Conservation (phyloP, 2,888 invertebrate genomes). For the Lordiphosa andalusiaca region DNA sequence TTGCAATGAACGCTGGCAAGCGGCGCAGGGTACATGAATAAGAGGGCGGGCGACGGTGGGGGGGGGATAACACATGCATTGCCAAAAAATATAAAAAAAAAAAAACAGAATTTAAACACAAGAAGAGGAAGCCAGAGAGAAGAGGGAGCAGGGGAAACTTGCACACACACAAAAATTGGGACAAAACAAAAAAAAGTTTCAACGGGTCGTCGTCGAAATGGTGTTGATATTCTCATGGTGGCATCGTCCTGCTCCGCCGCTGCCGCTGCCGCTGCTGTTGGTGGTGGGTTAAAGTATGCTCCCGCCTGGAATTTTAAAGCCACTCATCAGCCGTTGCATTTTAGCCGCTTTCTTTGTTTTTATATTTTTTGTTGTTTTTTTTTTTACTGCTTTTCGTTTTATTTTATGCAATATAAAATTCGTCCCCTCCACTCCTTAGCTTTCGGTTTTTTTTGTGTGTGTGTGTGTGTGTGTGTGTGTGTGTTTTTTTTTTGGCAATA, state of each 20-base stretch:
- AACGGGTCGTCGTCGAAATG: conserved; percentile 45
- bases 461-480: too few species aligned
- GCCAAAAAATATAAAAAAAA: conserved; percentile 22
- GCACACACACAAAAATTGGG: conserved; percentile 57
- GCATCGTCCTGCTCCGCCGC: conserved; percentile 21
- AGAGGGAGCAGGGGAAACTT: conserved; percentile 20
- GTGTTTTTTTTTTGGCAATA: conserved; percentile 65
- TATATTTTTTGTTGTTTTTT: background rate
- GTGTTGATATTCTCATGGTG: conserved; percentile 69
- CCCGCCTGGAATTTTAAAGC: conserved; percentile 64
- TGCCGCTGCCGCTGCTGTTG: conserved; percentile 28
- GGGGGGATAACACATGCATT: conserved; percentile 7
- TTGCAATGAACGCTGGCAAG: conserved; percentile 40
- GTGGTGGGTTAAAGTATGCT: conserved; percentile 62
- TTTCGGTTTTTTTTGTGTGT: too few species aligned
- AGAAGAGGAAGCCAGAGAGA: conserved; percentile 1
- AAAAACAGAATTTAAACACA: conserved; percentile 1
- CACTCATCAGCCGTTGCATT: conserved; percentile 66
- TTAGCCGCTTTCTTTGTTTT: conserved; percentile 55
- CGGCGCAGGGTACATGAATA: too few species aligned
- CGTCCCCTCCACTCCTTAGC: background rate
- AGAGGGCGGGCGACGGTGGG: too few species aligned
- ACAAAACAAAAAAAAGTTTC: conserved; percentile 65
- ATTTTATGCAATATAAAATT: conserved; percentile 3
- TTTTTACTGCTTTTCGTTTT: conserved; percentile 15